Percentiles rank a stretch among this genome's conserved stretches.
Evolutionary conservation across 92 coral and sea anemone genomes (phyloP).

Genomic region (Epizoanthus fatuus): DNA sequence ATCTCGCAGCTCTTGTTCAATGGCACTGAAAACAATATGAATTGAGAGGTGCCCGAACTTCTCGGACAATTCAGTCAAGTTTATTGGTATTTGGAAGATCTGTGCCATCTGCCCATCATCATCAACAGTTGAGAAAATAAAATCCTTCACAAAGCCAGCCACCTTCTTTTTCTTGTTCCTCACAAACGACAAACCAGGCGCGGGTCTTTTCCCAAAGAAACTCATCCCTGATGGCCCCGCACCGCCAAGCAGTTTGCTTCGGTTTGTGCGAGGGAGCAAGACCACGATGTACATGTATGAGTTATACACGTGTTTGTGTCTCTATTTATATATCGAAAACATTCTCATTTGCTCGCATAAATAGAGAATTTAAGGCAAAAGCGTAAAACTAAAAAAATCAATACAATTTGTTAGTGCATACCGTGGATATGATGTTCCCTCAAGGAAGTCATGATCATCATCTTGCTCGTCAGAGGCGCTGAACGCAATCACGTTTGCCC

Average conservation of each 20-base stretch:
- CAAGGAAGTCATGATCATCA: background rate
- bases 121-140: constrained; percentile 17
- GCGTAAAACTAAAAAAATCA: no score
- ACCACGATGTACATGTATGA: background rate
- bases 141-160: constrained; percentile 28
- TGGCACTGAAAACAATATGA: constrained; percentile 37
- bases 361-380: background rate
- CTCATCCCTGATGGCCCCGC: background rate
- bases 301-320: background rate
- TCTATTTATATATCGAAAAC: no score
- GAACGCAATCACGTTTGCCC: no score
- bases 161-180: constrained; percentile 27
- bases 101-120: constrained; percentile 17
- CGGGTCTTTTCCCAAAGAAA: constrained; percentile 41
- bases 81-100: constrained; percentile 41
- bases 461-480: background rate
- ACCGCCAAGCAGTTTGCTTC: background rate
- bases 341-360: background rate
- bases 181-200: constrained; percentile 42
- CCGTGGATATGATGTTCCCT: background rate
- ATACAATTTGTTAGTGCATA: background rate
- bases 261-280: background rate
- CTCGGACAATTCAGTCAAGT: constrained; percentile 25
- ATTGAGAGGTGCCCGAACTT: constrained; percentile 48
- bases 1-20: constrained; percentile 52